Evolutionary conservation across 2,797 vertebrate species (phyloP).

Genomic region (Telmatherina bonti): DNA sequence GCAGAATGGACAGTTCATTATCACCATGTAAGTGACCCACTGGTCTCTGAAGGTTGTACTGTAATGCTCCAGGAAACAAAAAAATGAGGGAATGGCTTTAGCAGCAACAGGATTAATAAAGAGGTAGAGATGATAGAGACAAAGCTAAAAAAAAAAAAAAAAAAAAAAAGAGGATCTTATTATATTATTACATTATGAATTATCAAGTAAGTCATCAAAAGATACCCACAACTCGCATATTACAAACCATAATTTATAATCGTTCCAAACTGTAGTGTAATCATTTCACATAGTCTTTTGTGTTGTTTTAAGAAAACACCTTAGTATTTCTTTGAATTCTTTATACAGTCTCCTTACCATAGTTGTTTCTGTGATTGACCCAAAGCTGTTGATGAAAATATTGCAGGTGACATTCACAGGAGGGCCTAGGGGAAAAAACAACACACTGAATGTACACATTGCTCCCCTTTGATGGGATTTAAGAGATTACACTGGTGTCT

Average conservation of each 20-base stretch:
- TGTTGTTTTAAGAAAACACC: neutral
- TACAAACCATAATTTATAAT: conserved; percentile 5
- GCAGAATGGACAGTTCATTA: conserved; percentile 84
- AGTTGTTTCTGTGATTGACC: conserved; percentile 94
- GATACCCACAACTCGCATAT: neutral
- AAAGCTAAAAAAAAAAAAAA: conserved; percentile 3
- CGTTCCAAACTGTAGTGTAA: neutral
- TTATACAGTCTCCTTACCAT: conserved; percentile 86
- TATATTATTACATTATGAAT: neutral
- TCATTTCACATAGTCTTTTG: neutral
- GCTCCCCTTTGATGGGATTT: conserved; percentile 18
- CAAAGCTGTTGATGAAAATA: conserved; percentile 97
- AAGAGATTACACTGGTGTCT: conserved; percentile 13
- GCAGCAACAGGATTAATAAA: conserved; percentile 51
- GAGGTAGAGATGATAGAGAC: conserved; percentile 8
- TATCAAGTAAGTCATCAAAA: neutral
- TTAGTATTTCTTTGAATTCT: conserved; percentile 2
- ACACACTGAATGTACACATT: conserved; percentile 34
- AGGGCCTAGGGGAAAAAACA: conserved; percentile 82
- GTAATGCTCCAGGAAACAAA: conserved; percentile 74
- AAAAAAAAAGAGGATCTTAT: too few species aligned
- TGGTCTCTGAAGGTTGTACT: conserved; percentile 78
- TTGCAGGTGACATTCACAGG: conserved; percentile 96
- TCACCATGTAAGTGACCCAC: conserved; percentile 77
- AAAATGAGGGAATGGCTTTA: conserved; percentile 56